Percentiles rank a stretch among this genome's conserved stretches.
Evolutionary conservation across 2,113 vertebrate species (phyloP).

Genomic region (Brevimyrus niger): DNA sequence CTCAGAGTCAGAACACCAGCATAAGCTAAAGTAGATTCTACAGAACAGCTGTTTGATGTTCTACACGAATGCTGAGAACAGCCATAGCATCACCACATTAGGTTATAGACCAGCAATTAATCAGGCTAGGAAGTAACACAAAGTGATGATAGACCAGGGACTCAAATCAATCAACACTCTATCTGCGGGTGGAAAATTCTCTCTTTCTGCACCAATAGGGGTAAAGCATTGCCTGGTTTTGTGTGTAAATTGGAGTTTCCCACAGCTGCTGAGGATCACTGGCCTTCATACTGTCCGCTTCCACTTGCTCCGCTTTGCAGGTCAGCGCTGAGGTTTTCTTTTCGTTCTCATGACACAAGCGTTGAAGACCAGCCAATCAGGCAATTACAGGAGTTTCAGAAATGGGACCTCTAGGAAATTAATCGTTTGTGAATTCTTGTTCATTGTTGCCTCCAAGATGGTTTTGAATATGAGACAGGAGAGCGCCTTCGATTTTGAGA

Average conservation of each 20-base stretch:
- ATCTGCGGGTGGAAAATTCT: background rate
- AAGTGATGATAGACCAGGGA: background rate
- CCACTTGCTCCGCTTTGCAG: background rate
- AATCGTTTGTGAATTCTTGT: background rate
- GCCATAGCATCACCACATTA: background rate
- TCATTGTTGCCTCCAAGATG: background rate
- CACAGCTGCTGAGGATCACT: background rate
- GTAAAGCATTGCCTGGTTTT: background rate
- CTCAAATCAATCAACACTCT: background rate
- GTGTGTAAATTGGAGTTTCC: background rate
- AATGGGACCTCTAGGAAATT: background rate
- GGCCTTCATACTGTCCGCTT: background rate
- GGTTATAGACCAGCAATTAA: background rate
- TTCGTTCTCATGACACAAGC: background rate
- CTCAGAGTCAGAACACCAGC: background rate
- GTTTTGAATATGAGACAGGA: background rate
- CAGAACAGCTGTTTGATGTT: background rate
- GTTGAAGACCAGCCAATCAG: background rate
- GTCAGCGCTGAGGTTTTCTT: background rate
- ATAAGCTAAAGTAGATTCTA: background rate
- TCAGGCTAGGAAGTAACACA: background rate
- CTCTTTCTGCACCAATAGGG: background rate
- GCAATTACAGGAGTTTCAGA: background rate
- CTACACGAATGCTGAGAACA: too few species aligned
- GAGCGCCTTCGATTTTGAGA: background rate